Base-by-base conservation (phyloP, 2,797 vertebrate species). In the Propithecus deckenii region DNA sequence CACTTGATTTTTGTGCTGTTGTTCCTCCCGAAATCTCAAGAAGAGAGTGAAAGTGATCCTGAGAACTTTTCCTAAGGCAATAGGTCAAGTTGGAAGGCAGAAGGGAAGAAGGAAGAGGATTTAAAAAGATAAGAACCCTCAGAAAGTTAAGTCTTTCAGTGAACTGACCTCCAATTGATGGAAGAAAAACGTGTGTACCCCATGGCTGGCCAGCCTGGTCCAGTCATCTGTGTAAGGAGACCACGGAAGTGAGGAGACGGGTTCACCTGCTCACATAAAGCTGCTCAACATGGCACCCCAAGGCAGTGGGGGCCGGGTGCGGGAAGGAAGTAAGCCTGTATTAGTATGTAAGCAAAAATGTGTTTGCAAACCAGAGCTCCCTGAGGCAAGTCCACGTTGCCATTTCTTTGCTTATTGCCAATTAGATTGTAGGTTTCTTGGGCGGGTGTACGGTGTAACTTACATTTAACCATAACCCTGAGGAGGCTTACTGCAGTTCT, bases 51-150 rank as follows among this genome's bases (percentile, higher is more conserved):
- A 85, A 76, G 48, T 63, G n/a, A 69, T 59, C 57, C 30, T 25
- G 55, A 78, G 59, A 93, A 85, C 57, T 74, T 67, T n/a, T 85
- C 7, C 55, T 78, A 46, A 74, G 50, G 5, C 63, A 72, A 80
- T 43, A 41, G 30, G n/a, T 43, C 32, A 61, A 79, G 57, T 15
- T 67, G 30, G 61, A 90, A 91, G 61, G 63, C 1, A 38, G 46
- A 15, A 65, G 15, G 41, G 72, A 88, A 75, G 32, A 14, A 80
- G 35, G 83, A 57, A 75, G 23, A 61, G 14, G 46, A 41, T 38
- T 86, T 88, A 17, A 25, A 32, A 38, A 94, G n/a, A 38, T 41
- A 84, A 61, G 28, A 32, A 18, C 0, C 4, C 13, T 35, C 28
- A 63, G 23, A 52, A 94, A 87, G 30, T 61, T 61, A 63, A 79